Evolutionary conservation across 2,888 invertebrate species (phyloP).

Genomic region (Taenaris catops): DNA sequence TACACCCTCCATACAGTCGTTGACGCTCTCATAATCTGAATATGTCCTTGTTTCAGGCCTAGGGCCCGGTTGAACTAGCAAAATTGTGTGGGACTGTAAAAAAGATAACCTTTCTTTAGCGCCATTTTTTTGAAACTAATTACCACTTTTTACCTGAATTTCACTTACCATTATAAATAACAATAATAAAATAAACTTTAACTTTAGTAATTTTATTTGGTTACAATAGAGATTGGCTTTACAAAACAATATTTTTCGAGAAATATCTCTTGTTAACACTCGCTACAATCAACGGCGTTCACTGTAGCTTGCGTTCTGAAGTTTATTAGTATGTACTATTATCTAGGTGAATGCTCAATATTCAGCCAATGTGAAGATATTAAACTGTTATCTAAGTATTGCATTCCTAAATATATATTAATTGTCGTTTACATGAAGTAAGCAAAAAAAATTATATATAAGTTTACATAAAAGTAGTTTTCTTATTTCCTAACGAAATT

Average conservation of each 20-base stretch:
- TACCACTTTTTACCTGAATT: constrained; percentile 33
- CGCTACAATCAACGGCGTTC: constrained; percentile 4
- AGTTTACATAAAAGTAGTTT: too few species aligned
- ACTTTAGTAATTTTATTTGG: background rate
- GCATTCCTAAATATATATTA: too few species aligned
- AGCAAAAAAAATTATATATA: too few species aligned
- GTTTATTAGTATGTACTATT: background rate
- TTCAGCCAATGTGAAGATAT: too few species aligned
- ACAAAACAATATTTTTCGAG: constrained; percentile 14
- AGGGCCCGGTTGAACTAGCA: constrained; percentile 95
- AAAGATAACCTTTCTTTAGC: too few species aligned
- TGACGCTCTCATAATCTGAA: constrained; percentile 98
- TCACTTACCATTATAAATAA: constrained; percentile 41
- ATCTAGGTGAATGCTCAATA: too few species aligned
- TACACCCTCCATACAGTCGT: constrained; percentile 99
- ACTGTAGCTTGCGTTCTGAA: background rate
- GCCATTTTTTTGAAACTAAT: constrained; percentile 42
- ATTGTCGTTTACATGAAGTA: too few species aligned
- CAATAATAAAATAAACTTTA: constrained; percentile 1
- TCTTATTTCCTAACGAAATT: too few species aligned
- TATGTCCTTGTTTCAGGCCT: constrained; percentile 98
- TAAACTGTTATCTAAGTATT: too few species aligned
- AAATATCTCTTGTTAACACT: constrained; percentile 14
- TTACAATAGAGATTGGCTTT: background rate
- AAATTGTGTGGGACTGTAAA: constrained; percentile 98